Conservation (phyloP, 1,140 invertebrate genomes). For the Plectrocnemia conspersa region DNA sequence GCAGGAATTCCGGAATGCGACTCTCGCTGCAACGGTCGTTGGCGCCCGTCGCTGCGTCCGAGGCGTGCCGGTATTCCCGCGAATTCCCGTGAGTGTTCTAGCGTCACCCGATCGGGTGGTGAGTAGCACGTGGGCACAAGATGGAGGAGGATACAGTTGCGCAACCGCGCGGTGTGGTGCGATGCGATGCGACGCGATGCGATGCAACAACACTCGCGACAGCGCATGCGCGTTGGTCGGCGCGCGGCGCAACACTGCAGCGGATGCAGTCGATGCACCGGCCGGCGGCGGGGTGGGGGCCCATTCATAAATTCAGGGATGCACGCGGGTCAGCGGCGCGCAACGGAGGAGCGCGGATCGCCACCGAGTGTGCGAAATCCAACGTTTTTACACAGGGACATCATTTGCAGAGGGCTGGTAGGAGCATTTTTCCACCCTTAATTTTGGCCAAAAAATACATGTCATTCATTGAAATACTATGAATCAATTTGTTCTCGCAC, state of each 20-base stretch:
- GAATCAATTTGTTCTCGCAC: no score
- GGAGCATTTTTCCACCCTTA: no score
- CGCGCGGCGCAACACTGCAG: slow-evolving; percentile 11
- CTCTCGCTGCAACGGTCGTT: slow-evolving; percentile 9
- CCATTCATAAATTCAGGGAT: slow-evolving; percentile 22
- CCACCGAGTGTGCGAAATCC: no score
- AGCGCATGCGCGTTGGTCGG: slow-evolving; percentile 2
- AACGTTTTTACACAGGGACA: no score
- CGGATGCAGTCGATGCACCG: slow-evolving; percentile 13
- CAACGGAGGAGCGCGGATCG: no score
- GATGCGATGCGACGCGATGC: background rate
- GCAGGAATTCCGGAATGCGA: no score
- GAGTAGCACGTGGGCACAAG: background rate
- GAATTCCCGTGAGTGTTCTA: background rate
- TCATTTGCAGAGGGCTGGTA: no score
- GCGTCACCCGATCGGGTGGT: background rate
- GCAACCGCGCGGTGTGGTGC: background rate
- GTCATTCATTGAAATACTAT: no score
- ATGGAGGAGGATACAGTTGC: background rate
- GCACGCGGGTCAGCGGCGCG: background rate
- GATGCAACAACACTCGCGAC: background rate
- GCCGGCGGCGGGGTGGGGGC: background rate
- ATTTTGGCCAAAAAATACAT: no score
- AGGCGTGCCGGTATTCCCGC: slow-evolving; percentile 4
- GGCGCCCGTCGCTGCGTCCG: background rate